Percentiles rank a stretch among this genome's conserved stretches.
These are phyloP conservation scores for Oxyura jamaicensis DNA, from an alignment of 2,113 vertebrate species.

Conservation along the genomic window DNA sequence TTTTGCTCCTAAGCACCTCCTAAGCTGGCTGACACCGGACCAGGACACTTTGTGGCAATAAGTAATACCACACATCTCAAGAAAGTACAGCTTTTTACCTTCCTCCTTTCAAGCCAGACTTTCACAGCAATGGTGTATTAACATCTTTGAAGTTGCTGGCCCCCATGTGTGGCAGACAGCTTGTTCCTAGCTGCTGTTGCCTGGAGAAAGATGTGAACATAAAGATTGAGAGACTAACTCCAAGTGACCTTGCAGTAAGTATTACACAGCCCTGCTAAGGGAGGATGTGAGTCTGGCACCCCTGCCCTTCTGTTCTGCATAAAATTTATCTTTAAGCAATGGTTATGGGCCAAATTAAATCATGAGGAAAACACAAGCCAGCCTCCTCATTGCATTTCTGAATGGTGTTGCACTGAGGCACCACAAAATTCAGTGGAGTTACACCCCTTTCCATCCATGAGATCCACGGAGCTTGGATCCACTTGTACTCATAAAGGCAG, in stretches of 20 bases:
- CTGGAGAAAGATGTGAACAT: background rate
- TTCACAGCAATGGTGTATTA: background rate
- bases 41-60: background rate
- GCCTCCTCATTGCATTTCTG: background rate
- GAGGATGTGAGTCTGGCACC: rapidly evolving
- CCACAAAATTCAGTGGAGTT: background rate
- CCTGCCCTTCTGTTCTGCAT: background rate
- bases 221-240: background rate
- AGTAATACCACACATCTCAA: background rate
- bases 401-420: background rate
- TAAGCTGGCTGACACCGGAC: background rate
- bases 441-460: background rate
- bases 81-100: background rate
- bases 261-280: background rate
- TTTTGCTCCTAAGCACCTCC: background rate
- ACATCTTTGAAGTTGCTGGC: background rate
- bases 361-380: background rate
- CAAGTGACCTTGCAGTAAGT: background rate
- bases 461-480: background rate
- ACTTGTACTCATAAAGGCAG: background rate
- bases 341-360: background rate
- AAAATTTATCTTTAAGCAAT: background rate
- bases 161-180: background rate
- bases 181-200: background rate
- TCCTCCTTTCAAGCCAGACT: background rate